Evolutionary conservation across 2,113 vertebrate species (phyloP), one percentile per base, ranked within the genome.

Genomic region (Cnemophilus loriae): DNA sequence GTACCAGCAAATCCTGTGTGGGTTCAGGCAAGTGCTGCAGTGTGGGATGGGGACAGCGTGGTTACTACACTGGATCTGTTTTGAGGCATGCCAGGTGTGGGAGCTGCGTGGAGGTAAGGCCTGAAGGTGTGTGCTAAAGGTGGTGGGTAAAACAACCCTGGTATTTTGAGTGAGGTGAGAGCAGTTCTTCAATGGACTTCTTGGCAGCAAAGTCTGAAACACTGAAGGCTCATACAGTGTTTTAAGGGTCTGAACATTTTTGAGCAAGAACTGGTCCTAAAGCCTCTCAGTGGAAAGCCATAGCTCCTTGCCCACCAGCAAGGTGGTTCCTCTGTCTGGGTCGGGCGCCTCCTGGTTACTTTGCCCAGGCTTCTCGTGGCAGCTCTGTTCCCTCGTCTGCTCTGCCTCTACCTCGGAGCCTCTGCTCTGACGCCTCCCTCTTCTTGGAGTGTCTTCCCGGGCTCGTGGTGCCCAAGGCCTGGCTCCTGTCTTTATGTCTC

Each of bases 221-320:
- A 1, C 8, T 7, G 16, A 21, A n/a, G 11, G 39, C 6, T 52
- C 27, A 16, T 10, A 7, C 0, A 0, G 17, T 7, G 20, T 46
- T 81, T 28, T 11, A 55, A 10, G 26, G 69, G 52, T n/a, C 35
- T 32, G 7, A 74, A 35, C 3, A 1, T 11, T 63, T n/a, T 1
- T 9, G 24, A 42, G 39, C 32, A 23, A 46, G 10, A 63, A 5
- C 18, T 14, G 27, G 5, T 30, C 8, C 9, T 5, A 2, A 24
- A 63, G 9, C 5, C 30, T 50, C 22, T 37, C 5, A 2, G 1
- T 4, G 9, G 9, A 2, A 35, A 57, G n/a, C 47, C 52, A 10
- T 27, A 49, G 24, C 32, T 53, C 49, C 24, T n/a, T 46, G 35
- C 9, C 35, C 8, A 13, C 14, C 52, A 33, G 21, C 28, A 44